phyloP scores from a whole-genome alignment of 2,888 invertebrate genomes.

The Lamellibrachia satsuma region DNA sequence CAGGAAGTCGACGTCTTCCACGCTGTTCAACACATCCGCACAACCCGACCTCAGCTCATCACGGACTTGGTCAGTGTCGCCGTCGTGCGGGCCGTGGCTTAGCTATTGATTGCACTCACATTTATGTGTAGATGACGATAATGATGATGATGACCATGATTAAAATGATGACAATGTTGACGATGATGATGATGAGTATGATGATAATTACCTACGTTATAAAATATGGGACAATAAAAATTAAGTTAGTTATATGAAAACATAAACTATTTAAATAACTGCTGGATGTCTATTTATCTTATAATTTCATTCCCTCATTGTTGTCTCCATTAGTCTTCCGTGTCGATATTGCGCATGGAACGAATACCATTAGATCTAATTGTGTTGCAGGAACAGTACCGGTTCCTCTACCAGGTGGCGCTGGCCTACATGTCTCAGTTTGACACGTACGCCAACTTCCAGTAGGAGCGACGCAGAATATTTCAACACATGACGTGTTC shows the following conservation, averaged over 20 bases:
- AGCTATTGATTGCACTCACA: neutral
- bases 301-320: slow-evolving; percentile 48
- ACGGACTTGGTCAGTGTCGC: slow-evolving; percentile 44
- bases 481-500: neutral
- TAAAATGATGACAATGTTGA: neutral
- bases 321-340: slow-evolving; percentile 46
- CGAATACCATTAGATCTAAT: neutral
- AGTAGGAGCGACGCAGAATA: neutral
- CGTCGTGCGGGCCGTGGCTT: neutral
- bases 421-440: slow-evolving; percentile 46
- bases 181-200: too few species aligned
- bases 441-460: slow-evolving; percentile 9
- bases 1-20: slow-evolving; percentile 63
- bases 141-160: neutral
- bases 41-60: slow-evolving; percentile 61
- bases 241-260: too few species aligned
- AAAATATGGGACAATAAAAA: too few species aligned
- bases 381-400: slow-evolving; percentile 50
- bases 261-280: too few species aligned
- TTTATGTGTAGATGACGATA: neutral
- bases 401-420: slow-evolving; percentile 48
- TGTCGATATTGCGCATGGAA: slow-evolving; percentile 39
- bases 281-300: neutral
- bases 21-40: slow-evolving; percentile 60
- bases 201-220: neutral